Conservation (phyloP, 2,797 vertebrate species). For the Anguilla pacifica region DNA sequence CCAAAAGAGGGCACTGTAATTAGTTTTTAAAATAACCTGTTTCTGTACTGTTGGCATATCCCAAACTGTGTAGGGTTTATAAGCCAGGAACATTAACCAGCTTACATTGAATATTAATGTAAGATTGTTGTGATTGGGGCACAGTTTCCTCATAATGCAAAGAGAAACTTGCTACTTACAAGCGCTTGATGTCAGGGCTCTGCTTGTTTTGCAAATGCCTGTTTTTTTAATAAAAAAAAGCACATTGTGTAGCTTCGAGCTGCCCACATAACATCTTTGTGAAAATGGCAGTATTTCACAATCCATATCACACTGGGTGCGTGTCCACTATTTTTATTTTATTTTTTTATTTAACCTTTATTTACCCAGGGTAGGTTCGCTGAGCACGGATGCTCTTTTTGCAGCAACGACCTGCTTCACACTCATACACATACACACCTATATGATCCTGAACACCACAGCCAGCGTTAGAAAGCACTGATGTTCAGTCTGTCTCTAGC, state of each 20-base stretch:
- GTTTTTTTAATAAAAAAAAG: background rate
- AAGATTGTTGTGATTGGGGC: background rate
- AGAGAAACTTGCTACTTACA: background rate
- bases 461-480: background rate
- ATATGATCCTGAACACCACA: background rate
- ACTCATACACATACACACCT: too few relatives aligned
- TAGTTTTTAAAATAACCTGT: background rate
- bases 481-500: background rate
- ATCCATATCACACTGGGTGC: background rate
- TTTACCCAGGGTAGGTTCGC: too few relatives aligned
- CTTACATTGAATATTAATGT: background rate
- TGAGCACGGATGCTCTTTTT: too few relatives aligned
- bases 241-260: background rate
- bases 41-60: background rate
- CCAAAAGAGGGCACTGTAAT: background rate
- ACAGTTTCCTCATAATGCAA: background rate
- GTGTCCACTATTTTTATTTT: background rate
- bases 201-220: background rate
- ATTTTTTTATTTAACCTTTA: too few relatives aligned
- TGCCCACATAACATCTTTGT: background rate
- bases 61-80: background rate
- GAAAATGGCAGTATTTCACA: background rate
- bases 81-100: background rate
- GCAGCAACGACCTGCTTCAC: too few relatives aligned
- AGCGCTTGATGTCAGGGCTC: background rate